These are phyloP conservation scores for Lobophora halterata DNA, from an alignment of 2,888 invertebrate genomes.

Conservation along the genomic window DNA sequence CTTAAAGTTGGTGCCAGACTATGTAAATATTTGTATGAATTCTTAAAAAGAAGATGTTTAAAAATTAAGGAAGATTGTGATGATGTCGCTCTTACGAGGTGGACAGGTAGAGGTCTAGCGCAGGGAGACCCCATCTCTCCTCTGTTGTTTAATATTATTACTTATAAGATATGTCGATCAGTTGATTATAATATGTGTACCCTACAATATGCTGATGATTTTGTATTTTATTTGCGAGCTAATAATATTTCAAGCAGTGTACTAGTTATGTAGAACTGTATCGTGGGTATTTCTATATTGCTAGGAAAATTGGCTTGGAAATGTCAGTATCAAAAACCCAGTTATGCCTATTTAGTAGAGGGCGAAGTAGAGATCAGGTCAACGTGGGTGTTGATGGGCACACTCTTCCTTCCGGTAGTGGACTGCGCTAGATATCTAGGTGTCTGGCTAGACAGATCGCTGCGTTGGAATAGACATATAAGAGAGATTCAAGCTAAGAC, in stretches of 20 bases:
- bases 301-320: neutral
- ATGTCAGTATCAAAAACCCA: neutral
- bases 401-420: neutral
- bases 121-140: constrained; percentile 34
- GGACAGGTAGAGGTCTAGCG: constrained; percentile 19
- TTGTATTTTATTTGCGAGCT: too few relatives aligned
- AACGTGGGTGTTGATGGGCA: neutral
- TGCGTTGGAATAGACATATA: constrained; percentile 1
- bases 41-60: neutral
- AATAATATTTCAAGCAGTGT: too few relatives aligned
- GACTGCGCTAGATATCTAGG: constrained; percentile 3
- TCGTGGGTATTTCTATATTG: neutral
- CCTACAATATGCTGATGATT: constrained; percentile 32
- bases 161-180: constrained; percentile 12
- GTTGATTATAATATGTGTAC: constrained; percentile 14
- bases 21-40: too few relatives aligned
- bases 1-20: neutral
- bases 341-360: neutral
- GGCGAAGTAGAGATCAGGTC: neutral
- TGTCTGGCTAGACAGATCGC: neutral
- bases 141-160: constrained; percentile 29
- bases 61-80: neutral
- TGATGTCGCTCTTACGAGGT: neutral
- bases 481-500: neutral
- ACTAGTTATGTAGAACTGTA: neutral